Base-by-base conservation (phyloP, 2,888 invertebrate species). In the Chironomus riparius region DNA sequence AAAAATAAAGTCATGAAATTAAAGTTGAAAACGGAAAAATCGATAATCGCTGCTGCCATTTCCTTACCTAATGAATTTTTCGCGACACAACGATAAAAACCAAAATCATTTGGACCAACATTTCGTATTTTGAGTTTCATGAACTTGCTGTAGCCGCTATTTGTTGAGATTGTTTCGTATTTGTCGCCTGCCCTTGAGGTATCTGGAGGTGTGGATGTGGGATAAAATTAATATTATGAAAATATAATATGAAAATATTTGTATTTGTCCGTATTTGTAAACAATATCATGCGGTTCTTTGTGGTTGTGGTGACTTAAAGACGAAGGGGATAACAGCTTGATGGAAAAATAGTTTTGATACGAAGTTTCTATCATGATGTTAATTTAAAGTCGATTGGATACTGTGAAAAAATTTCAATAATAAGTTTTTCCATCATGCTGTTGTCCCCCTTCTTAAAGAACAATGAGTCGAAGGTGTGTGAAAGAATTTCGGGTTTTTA, bases 71-170 rank as follows among this genome's bases (percentile, higher is more conserved):
- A 87, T 62, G 94, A 94, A 85, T 95, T 95, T 86, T 95, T 95
- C 74, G 95, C 95, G 78, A 95, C 92, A 83, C 94, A 95, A 83
- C 92, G 92, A 86, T 94, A 95, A 75, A 93, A 92, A 77, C 94
- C 94, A 83, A 94, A 94, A 85, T 95, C 94, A 80, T 87, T 88
- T 77, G 87, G 86, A 72, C 90, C 89, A 78, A 95, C 91, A 83
- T 90, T 90, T 77, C 92, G 88, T 82, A 95, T 93, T 85, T 94
- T 94, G 82, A 95, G 87, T 87, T 91, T 92, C 95, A 95, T 95
- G 86, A 91, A 92, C 83, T 94, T 91, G 83, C 91, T 94, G 87
- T 95, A 95, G 80, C 92, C 92, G 82, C 88, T 93, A 85, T 94
- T 93, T 81, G 89, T 90, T 78, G 92, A 89, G 77, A 91, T 88